Percentiles rank a stretch among this genome's conserved stretches.
Conservation (phyloP, 2,113 vertebrate genomes). For the Psittacus erithacus region DNA sequence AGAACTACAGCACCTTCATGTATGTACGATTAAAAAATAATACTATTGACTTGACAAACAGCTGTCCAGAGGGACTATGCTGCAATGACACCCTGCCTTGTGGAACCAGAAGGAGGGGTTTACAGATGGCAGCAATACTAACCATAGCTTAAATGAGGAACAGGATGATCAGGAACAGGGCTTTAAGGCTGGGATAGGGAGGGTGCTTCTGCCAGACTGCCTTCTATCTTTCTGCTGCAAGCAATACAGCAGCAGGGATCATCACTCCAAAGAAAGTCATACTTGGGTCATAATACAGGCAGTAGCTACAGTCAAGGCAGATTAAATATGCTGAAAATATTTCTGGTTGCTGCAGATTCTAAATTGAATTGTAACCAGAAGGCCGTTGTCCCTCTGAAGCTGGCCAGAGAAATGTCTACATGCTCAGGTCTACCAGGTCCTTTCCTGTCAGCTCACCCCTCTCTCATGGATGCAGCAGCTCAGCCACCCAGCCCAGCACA, state of each 20-base stretch:
- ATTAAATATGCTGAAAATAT: neutral
- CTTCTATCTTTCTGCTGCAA: neutral
- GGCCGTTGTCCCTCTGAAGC: neutral
- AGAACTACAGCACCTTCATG: neutral
- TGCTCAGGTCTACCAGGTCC: neutral
- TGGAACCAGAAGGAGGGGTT: neutral
- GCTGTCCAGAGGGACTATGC: neutral
- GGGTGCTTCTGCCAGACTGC: neutral
- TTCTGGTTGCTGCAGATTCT: neutral
- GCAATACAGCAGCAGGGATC: neutral
- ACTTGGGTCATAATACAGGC: rapidly evolving
- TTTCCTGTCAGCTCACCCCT: neutral
- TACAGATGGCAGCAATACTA: neutral
- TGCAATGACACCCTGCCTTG: neutral
- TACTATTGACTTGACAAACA: neutral
- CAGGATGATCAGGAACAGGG: neutral
- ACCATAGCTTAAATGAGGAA: neutral
- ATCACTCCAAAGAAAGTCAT: neutral
- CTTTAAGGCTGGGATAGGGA: rapidly evolving
- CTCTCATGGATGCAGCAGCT: neutral
- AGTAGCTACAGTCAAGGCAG: neutral
- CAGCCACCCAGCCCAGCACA: rapidly evolving
- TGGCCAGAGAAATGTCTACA: neutral
- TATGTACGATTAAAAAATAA: rapidly evolving
- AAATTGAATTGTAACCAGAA: neutral